Conservation (phyloP, 2,888 invertebrate genomes). For the Eristalis tenax region DNA sequence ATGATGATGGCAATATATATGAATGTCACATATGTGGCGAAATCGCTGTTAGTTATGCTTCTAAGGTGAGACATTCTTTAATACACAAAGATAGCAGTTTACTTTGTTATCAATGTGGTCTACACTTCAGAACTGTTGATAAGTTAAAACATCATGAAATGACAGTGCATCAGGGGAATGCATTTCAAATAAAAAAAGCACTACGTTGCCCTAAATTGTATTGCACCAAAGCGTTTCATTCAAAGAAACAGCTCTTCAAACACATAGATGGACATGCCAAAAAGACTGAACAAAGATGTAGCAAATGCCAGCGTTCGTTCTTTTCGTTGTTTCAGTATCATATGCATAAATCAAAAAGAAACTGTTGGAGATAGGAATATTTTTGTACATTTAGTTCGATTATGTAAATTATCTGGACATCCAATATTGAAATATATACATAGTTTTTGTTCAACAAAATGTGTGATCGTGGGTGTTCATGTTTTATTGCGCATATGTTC, state of each 20-base stretch:
- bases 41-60: constrained; percentile 8
- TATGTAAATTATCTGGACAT: neutral
- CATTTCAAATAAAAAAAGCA: constrained; percentile 29
- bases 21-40: constrained; percentile 58
- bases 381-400: neutral
- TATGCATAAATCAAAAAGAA: constrained; percentile 18
- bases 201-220: constrained; percentile 55
- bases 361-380: constrained; percentile 36
- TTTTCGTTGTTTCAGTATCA: constrained; percentile 18
- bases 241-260: constrained; percentile 24
- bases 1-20: constrained; percentile 9
- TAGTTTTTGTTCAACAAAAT: neutral
- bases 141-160: constrained; percentile 31
- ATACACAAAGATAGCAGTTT: constrained; percentile 24
- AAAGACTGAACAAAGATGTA: constrained; percentile 35
- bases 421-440: neutral
- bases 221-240: constrained; percentile 54
- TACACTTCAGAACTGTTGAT: neutral
- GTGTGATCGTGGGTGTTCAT: neutral
- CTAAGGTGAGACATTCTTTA: constrained; percentile 19
- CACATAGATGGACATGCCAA: constrained; percentile 49
- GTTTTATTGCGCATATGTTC: neutral
- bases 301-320: constrained; percentile 33
- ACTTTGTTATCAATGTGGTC: constrained; percentile 44
- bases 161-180: neutral